Evolutionary conservation across 2,797 vertebrate species (phyloP), one percentile per base, ranked within the genome.

Genomic region (Gallinago solitaria): DNA sequence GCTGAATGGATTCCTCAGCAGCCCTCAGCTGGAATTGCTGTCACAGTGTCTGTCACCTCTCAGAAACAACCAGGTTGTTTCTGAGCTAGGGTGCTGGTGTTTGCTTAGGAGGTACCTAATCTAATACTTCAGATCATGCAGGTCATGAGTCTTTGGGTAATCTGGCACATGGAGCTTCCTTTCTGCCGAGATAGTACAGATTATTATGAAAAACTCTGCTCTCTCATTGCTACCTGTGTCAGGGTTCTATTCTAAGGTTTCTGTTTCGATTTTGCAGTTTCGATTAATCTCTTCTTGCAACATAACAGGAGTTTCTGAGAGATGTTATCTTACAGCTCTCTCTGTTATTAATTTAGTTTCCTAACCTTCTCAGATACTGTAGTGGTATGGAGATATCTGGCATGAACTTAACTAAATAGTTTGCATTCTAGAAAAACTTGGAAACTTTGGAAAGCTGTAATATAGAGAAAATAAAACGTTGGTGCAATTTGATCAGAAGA

Each of bases 361-460:
- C 21, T 51, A 51, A 35, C 13, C n/a, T 84, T 39, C 16, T 78
- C 51, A 60, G 23, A 14, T 25, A 59, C 2, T 2, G 8, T 51
- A 19, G 5, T 48, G 13, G 2, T 45, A 64, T 6, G 2, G 30
- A 48, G 19, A 5, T 2, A 41, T n/a, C n/a, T 59, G n/a, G 5
- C 30, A 48, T 18, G 21, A 41, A 79, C 6, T 32, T 60, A 69
- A 4, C 7, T 50, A 47, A 14, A 33, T 23, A 7, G 9, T 28
- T 53, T 61, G 10, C 11, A 14, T 39, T 45, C 14, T 37, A 59
- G 11, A 90, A 73, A 73, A 84, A 7, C 4, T 35, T 63, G 16
- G 5, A 25, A 41, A 33, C 11, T 57, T 43, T 45, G 25, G 10
- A 63, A 68, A 64, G 6, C 5, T 83, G 25, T 45, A 76, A 68